These are phyloP conservation scores for Crepidodera aurea DNA, from an alignment of 2,888 invertebrate genomes.

Conservation along the genomic window DNA sequence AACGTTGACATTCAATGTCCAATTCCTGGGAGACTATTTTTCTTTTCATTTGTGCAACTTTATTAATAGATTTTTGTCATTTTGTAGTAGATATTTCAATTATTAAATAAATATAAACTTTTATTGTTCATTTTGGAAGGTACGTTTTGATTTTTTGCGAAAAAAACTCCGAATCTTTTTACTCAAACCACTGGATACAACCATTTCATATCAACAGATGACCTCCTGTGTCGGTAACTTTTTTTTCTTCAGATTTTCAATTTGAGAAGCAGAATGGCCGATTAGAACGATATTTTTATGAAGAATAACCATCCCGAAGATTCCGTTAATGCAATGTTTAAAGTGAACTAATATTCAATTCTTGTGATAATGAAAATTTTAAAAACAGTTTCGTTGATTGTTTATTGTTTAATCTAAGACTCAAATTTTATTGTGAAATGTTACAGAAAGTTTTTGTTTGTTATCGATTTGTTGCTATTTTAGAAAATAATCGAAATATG, in stretches of 20 bases:
- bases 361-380: slow-evolving; percentile 25
- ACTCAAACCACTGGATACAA: slow-evolving; percentile 49
- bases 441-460: background rate
- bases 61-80: too few relatives aligned
- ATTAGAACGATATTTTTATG: slow-evolving; percentile 29
- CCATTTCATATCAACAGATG: slow-evolving; percentile 59
- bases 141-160: too few relatives aligned
- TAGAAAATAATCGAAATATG: too few relatives aligned
- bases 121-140: too few relatives aligned
- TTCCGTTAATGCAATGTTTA: slow-evolving; percentile 7
- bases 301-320: slow-evolving; percentile 23
- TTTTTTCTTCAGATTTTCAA: slow-evolving; percentile 33
- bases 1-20: too few relatives aligned
- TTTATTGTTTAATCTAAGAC: background rate
- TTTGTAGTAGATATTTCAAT: too few relatives aligned
- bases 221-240: slow-evolving; percentile 47
- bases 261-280: slow-evolving; percentile 25
- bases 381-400: background rate
- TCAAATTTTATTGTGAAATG: background rate
- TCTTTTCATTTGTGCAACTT: too few relatives aligned
- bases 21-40: too few relatives aligned
- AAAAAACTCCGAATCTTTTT: background rate
- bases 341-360: slow-evolving; percentile 29
- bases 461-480: background rate
- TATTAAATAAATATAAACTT: too few relatives aligned